phyloP scores from a whole-genome alignment of 2,113 vertebrate species.

The Mola mola region DNA sequence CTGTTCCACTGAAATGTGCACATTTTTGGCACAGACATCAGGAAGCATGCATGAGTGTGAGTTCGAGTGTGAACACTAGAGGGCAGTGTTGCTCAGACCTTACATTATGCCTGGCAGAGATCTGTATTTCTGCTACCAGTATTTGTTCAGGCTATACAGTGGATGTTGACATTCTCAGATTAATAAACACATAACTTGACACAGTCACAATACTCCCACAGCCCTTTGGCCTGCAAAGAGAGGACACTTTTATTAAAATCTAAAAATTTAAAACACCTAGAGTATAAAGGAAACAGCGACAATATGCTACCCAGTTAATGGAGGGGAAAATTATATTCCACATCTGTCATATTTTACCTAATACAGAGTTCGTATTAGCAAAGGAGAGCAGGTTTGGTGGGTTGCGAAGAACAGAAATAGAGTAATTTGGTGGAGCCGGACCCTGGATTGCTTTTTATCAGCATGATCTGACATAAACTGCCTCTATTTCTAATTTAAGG shows the following conservation, averaged over 20 bases:
- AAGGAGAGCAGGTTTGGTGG: conserved; percentile 7
- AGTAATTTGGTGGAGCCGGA: conserved; percentile 18
- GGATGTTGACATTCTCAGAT: conserved; percentile 56
- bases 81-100: conserved; percentile 67
- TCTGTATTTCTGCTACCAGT: conserved; percentile 30
- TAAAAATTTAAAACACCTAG: neutral
- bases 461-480: conserved; percentile 16
- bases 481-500: conserved; percentile 14
- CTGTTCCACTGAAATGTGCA: too few relatives aligned
- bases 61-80: conserved; percentile 56
- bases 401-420: conserved; percentile 16
- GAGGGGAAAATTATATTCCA: too few relatives aligned
- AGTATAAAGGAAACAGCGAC: neutral
- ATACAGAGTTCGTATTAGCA: too few relatives aligned
- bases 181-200: conserved; percentile 52
- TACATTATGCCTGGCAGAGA: conserved; percentile 37
- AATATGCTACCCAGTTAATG: neutral
- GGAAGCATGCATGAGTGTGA: conserved; percentile 5
- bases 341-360: too few relatives aligned
- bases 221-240: conserved; percentile 28
- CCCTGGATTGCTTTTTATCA: conserved; percentile 25
- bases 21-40: neutral
- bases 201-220: conserved; percentile 1
- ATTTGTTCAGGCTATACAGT: conserved; percentile 45
- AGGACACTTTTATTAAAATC: conserved; percentile 16